Percentiles rank a stretch among this genome's conserved stretches.
Evolutionary conservation across 2,797 vertebrate species (phyloP).

Genomic region (Pantherophis alleghaniensis): DNA sequence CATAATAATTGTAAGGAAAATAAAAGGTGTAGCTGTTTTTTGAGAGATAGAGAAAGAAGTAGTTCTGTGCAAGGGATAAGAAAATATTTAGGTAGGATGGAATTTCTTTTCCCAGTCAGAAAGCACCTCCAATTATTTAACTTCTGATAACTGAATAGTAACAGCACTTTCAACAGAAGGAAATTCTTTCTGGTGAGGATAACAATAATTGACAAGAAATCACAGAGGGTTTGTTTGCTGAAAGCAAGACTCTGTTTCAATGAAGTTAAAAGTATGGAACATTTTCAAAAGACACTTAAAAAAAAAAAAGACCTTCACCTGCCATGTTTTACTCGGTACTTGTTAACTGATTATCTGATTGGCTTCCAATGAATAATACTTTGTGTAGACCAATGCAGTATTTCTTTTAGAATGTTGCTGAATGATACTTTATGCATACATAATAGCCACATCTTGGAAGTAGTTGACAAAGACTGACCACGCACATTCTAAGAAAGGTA

Average conservation of each 20-base stretch:
- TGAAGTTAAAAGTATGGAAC: background rate
- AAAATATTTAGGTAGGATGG: constrained; percentile 22
- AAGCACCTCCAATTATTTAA: constrained; percentile 7
- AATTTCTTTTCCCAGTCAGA: constrained; percentile 12
- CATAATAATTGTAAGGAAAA: background rate
- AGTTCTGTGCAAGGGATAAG: background rate
- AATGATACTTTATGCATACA: background rate
- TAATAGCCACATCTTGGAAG: background rate
- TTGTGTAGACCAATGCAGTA: background rate
- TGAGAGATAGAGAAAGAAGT: background rate
- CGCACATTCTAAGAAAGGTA: background rate
- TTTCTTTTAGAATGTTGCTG: background rate
- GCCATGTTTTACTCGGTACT: background rate
- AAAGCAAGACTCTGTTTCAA: background rate
- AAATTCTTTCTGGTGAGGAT: background rate
- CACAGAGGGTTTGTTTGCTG: background rate
- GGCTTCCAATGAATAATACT: background rate
- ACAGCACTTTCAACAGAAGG: background rate
- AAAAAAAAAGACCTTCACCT: background rate
- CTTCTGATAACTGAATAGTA: background rate
- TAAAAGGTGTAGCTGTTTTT: background rate
- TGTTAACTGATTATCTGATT: background rate
- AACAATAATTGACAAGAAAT: background rate
- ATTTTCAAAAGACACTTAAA: background rate
- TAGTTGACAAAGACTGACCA: background rate